phyloP scores from a whole-genome alignment of 2,888 invertebrate species.

The Spicauda simplicius region DNA sequence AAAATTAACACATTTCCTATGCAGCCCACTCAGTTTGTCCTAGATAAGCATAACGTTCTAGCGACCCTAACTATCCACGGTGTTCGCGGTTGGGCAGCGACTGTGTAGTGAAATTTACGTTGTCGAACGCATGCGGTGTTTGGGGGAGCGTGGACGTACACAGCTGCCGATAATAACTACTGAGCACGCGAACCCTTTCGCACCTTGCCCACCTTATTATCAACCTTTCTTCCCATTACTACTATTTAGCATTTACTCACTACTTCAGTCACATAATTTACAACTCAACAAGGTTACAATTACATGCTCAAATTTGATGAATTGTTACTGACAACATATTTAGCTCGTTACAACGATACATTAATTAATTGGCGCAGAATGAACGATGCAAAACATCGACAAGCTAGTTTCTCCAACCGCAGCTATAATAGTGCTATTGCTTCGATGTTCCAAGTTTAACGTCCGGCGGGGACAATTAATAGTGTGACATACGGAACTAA shows the following conservation, averaged over 20 bases:
- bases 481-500: not conserved
- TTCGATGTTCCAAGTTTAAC: slow-evolving; percentile 1
- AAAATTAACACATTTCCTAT: too few relatives aligned
- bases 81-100: slow-evolving; percentile 62
- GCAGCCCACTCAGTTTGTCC: not conserved
- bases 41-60: not conserved
- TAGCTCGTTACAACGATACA: not conserved
- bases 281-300: slow-evolving; percentile 26
- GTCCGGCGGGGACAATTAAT: not conserved
- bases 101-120: slow-evolving; percentile 61
- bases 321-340: not conserved
- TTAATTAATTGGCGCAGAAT: not conserved
- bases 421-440: not conserved
- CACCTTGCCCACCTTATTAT: slow-evolving; percentile 66
- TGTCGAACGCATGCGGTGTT: slow-evolving; percentile 69
- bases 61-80: slow-evolving; percentile 44
- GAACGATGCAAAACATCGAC: not conserved
- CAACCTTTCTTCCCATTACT: slow-evolving; percentile 33
- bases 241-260: slow-evolving; percentile 31
- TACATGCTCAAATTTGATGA: slow-evolving; percentile 10
- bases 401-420: not conserved
- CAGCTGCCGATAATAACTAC: slow-evolving; percentile 80
- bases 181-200: slow-evolving; percentile 77
- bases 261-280: slow-evolving; percentile 24
- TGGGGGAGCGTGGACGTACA: slow-evolving; percentile 67